Evolutionary conservation across 2,888 invertebrate genomes (phyloP).

Genomic region (Ornithoptera priamus): DNA sequence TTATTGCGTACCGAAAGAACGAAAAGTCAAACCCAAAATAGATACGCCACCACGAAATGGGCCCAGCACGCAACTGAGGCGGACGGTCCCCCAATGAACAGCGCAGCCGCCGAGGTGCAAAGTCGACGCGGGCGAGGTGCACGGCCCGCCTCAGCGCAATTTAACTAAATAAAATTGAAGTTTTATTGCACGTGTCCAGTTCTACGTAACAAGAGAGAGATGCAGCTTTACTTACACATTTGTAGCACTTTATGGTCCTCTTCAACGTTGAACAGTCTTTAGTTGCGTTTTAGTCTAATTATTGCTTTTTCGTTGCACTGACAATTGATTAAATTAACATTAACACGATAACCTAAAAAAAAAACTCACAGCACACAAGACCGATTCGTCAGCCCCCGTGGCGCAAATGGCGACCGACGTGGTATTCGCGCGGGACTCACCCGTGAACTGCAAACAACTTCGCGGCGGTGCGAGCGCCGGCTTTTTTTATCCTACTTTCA

Average conservation of each 20-base stretch:
- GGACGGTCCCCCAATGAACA: constrained; percentile 30
- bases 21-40: constrained; percentile 60
- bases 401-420: constrained; percentile 76
- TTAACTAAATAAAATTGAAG: constrained; percentile 47
- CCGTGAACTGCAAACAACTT: constrained; percentile 56
- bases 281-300: constrained; percentile 42
- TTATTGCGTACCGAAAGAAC: constrained; percentile 43
- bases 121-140: constrained; percentile 41
- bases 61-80: constrained; percentile 37
- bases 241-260: constrained; percentile 50
- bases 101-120: constrained; percentile 41
- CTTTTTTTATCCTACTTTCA: constrained; percentile 39
- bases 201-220: constrained; percentile 45
- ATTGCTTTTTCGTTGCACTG: constrained; percentile 53
- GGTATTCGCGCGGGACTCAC: constrained; percentile 54
- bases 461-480: constrained; percentile 51
- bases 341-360: constrained; percentile 69
- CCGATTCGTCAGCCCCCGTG: constrained; percentile 68
- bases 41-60: constrained; percentile 58
- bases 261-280: constrained; percentile 38
- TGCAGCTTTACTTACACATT: constrained; percentile 58
- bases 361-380: constrained; percentile 60
- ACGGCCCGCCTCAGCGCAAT: constrained; percentile 47
- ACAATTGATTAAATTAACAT: constrained; percentile 55
- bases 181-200: constrained; percentile 63